Evolutionary conservation across 2,113 vertebrate species (phyloP), one percentile per base, ranked within the genome.

Genomic region (Grallaria varia): DNA sequence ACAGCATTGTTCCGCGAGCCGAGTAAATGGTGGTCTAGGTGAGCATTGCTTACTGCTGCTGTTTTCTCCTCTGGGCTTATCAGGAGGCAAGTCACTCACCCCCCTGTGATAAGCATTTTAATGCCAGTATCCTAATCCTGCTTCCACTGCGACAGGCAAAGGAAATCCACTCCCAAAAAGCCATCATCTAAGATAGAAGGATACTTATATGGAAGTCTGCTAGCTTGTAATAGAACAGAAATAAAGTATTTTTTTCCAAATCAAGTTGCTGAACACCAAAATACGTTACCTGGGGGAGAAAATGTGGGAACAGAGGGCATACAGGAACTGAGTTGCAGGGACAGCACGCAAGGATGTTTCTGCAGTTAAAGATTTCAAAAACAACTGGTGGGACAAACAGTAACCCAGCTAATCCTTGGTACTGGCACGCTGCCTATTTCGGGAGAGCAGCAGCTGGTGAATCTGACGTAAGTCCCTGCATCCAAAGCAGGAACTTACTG

Each of bases 401-500:
- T 85, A 96, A 72, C 95, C 59, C 89, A 96, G 91, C 94, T 97
- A 97, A 96, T 97, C 88, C 95, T 82, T 88, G 49, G 62, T 55
- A 69, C 93, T 97, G 95, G 95, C 96, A 96, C 6, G 0, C 69
- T 96, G 96, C 96, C 95, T 95, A 44, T 87, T 95, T 64, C 79
- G 82, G 87, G 56, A 94, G 91, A 90, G 81, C 84, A 96, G 96
- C 94, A 97, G 93, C 97, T 97, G 91, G 94, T 96, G 60, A 67
- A 94, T 95, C 89, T 96, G 86, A 97, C 93, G 94, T 96, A 87
- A 89, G 72, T 93, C 93, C 82, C 88, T 92, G 84, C 84, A 97
- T 95, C 86, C 66, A 92, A 93, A 96, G 90, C 91, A 97, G 92
- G 89, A 96, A 96, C 85, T 75, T 94, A 93, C 33, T 86, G 74